These are phyloP conservation scores for Podarcis muralis DNA, from an alignment of 2,113 vertebrate genomes.

Conservation along the genomic window DNA sequence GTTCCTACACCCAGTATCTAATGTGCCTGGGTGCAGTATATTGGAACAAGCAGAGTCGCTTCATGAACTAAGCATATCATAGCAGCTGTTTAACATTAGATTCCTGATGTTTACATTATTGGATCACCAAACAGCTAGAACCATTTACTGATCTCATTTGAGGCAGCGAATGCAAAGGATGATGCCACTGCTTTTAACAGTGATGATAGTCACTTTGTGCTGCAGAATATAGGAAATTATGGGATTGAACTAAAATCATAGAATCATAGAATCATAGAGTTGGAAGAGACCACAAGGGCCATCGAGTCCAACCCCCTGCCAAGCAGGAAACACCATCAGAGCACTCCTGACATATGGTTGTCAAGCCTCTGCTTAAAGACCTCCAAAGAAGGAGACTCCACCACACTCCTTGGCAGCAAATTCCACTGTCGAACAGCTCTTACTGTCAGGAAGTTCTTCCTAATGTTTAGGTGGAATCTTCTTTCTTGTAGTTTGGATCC, in stretches of 20 bases:
- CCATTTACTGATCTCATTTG: background rate
- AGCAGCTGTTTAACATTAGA: background rate
- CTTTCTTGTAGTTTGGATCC: too few species aligned
- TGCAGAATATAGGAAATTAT: background rate
- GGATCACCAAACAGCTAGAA: background rate
- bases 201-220: background rate
- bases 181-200: background rate
- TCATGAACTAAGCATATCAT: background rate
- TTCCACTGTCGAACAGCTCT: too few species aligned
- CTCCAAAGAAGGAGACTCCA: too few species aligned
- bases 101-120: background rate
- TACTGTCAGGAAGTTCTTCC: too few species aligned
- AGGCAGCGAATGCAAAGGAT: background rate
- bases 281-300: too few species aligned
- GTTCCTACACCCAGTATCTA: background rate
- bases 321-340: too few species aligned
- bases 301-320: too few species aligned
- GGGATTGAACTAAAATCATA: background rate
- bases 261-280: too few species aligned
- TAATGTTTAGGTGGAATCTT: too few species aligned
- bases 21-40: background rate
- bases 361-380: too few species aligned
- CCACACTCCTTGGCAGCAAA: too few species aligned
- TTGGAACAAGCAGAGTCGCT: background rate
- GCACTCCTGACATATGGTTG: too few species aligned